Conservation (phyloP, 2,797 vertebrate genomes). For the Eleutherodactylus coqui region DNA sequence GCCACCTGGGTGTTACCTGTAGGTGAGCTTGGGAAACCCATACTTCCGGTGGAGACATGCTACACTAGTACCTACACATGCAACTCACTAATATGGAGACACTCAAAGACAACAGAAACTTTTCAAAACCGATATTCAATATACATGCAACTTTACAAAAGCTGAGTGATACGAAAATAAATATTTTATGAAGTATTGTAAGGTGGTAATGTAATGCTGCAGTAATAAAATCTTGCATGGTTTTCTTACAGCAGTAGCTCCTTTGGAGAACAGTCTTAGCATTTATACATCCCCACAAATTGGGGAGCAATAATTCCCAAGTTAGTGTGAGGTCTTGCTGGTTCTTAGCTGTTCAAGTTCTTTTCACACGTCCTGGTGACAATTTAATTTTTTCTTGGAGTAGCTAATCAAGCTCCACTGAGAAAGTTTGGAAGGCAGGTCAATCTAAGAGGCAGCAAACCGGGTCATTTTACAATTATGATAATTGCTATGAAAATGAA, state of each 20-base stretch:
- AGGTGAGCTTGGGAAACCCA: too few species aligned
- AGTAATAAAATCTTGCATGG: not conserved
- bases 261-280: constrained; percentile 51
- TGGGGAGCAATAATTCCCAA: constrained; percentile 64
- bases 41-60: too few species aligned
- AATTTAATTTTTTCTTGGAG: constrained; percentile 67
- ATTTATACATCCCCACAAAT: constrained; percentile 65
- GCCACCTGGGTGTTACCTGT: too few species aligned
- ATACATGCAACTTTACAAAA: too few species aligned
- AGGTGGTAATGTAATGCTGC: not conserved
- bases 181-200: not conserved
- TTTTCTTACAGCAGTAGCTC: constrained; percentile 34
- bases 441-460: not conserved
- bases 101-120: too few species aligned
- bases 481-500: not conserved
- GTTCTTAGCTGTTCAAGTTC: constrained; percentile 68
- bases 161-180: not conserved
- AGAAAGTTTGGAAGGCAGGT: not conserved
- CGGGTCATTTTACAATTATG: not conserved
- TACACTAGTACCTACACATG: too few species aligned
- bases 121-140: too few species aligned
- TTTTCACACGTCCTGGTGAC: constrained; percentile 67
- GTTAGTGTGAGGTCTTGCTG: constrained; percentile 67
- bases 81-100: too few species aligned
- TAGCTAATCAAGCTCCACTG: constrained; percentile 21